Conservation (phyloP, 2,113 vertebrate genomes). For the Peucedramus taeniatus region DNA sequence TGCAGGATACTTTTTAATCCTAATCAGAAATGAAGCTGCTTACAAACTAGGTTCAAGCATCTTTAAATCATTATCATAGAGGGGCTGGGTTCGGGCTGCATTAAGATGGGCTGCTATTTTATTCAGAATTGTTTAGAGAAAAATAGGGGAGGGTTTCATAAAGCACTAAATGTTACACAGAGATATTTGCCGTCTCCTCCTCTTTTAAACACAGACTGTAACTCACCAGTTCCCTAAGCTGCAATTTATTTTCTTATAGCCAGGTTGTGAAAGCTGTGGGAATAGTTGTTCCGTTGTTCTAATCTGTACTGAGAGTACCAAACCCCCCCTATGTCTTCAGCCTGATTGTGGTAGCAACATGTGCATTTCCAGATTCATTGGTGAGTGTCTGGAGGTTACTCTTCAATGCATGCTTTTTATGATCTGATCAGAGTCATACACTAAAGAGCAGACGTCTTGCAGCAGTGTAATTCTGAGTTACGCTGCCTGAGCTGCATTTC, state of each 20-base stretch:
- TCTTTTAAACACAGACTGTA: neutral
- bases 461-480: neutral
- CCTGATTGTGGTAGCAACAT: neutral
- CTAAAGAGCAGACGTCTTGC: neutral
- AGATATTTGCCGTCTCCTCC: neutral
- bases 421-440: neutral
- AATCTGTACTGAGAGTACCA: neutral
- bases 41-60: neutral
- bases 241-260: neutral
- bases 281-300: neutral
- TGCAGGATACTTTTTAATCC: neutral
- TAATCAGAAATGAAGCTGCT: neutral
- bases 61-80: neutral
- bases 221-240: neutral
- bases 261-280: neutral
- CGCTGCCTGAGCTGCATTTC: fast-evolving
- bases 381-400: neutral
- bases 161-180: neutral
- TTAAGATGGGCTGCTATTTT: neutral
- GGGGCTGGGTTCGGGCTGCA: neutral
- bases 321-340: neutral
- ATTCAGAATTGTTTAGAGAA: neutral
- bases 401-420: neutral
- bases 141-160: neutral
- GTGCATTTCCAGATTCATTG: neutral